phyloP scores from a whole-genome alignment of 2,797 vertebrate species.

The Pampus argenteus region DNA sequence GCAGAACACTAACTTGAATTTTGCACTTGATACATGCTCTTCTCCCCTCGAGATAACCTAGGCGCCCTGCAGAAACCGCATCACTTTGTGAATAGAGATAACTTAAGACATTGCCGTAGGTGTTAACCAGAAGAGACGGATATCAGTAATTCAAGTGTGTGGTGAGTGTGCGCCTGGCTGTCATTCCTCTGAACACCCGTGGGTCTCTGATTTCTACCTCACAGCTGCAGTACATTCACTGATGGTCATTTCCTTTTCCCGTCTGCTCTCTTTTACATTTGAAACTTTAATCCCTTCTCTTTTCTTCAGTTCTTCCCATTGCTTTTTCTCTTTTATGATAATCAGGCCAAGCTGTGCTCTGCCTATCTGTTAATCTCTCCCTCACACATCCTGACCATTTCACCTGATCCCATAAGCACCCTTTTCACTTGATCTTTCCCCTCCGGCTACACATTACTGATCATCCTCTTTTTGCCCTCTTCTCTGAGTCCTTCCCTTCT shows the following conservation, averaged over 20 bases:
- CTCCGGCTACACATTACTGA: constrained; percentile 54
- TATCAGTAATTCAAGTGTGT: constrained; percentile 54
- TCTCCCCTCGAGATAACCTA: neutral
- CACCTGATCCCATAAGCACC: constrained; percentile 64
- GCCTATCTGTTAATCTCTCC: constrained; percentile 59
- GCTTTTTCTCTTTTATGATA: constrained; percentile 34
- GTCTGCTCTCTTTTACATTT: constrained; percentile 1
- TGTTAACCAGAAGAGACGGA: constrained; percentile 39
- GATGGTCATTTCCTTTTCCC: constrained; percentile 6
- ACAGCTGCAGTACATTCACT: constrained; percentile 30
- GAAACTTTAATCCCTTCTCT: constrained; percentile 25
- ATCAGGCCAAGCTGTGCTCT: constrained; percentile 34
- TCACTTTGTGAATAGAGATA: constrained; percentile 17
- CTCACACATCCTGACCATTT: constrained; percentile 57
- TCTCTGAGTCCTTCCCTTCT: constrained; percentile 4
- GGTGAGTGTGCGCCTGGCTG: constrained; percentile 35
- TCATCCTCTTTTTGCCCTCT: constrained; percentile 39
- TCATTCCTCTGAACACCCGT: constrained; percentile 41
- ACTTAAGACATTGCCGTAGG: constrained; percentile 34
- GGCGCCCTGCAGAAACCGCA: neutral
- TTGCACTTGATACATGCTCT: neutral
- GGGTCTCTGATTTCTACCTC: constrained; percentile 48
- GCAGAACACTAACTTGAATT: neutral
- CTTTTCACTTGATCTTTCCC: constrained; percentile 67
- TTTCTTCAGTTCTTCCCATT: neutral